Conservation (phyloP, 53 echinoderm and acorn worm genomes). For the Holothuria leucospilota region DNA sequence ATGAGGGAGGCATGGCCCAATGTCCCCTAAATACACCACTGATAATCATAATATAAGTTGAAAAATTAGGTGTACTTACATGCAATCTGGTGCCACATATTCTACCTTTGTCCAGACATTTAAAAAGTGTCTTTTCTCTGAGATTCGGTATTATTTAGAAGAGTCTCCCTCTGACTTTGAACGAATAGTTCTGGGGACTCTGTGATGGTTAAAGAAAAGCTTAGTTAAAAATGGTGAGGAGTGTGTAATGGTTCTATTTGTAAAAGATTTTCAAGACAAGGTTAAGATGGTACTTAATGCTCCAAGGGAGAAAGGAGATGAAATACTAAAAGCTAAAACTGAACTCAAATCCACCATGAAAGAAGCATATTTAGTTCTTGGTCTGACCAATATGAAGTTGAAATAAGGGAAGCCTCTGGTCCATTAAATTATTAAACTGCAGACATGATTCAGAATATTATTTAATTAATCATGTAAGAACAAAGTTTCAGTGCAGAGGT, state of each 20-base stretch:
- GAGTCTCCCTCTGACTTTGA: constrained; percentile 19
- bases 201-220: constrained; percentile 29
- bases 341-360: not conserved
- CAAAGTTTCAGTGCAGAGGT: no score
- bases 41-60: no score
- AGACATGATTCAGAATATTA: no score
- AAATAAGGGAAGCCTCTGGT: no score
- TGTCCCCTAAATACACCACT: no score
- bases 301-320: not conserved
- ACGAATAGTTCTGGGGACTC: not conserved
- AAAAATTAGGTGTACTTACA: no score
- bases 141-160: constrained; percentile 21
- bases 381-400: no score
- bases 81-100: no score
- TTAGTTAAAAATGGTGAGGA: not conserved
- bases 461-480: no score
- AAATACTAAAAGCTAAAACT: not conserved
- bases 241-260: not conserved
- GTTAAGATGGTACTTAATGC: not conserved
- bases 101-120: constrained; percentile 4
- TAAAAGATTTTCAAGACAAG: not conserved
- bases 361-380: not conserved
- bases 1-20: no score
- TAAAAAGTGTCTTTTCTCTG: constrained; percentile 23
- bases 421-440: no score